phyloP scores from a whole-genome alignment of 2,888 invertebrate species.

The Odontothrips loti region DNA sequence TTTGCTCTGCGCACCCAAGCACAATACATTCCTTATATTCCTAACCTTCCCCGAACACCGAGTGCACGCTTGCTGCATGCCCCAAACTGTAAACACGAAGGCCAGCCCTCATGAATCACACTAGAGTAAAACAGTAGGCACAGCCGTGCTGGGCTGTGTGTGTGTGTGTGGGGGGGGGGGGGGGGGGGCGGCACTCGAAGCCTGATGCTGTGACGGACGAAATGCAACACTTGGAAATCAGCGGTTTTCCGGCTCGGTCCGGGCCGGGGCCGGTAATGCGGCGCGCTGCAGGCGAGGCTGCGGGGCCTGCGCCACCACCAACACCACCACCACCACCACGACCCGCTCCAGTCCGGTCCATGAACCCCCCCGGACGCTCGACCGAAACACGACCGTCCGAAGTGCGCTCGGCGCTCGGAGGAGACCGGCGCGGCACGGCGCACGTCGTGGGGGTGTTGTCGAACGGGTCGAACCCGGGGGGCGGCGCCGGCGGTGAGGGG shows the following conservation, averaged over 20 bases:
- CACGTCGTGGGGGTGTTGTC: too few species aligned
- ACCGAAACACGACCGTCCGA: too few species aligned
- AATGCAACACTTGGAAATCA: constrained; percentile 3
- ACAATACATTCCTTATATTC: constrained; percentile 11
- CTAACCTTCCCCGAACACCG: neutral
- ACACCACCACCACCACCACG: too few species aligned
- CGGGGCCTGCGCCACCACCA: too few species aligned
- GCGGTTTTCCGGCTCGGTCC: neutral
- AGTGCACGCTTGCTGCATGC: neutral
- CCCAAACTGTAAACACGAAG: neutral
- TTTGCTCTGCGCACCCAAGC: neutral
- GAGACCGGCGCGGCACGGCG: too few species aligned
- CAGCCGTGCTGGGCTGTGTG: too few species aligned
- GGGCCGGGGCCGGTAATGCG: neutral
- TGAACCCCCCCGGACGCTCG: too few species aligned
- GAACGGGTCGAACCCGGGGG: too few species aligned
- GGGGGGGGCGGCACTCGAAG: neutral
- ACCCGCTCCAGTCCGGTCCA: too few species aligned
- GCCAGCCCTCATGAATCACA: neutral
- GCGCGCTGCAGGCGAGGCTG: neutral
- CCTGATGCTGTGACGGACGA: neutral
- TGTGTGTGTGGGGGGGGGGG: too few species aligned
- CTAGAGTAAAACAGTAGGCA: neutral
- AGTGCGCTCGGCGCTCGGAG: too few species aligned
- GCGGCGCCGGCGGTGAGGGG: too few species aligned